phyloP scores from a whole-genome alignment of 2,888 invertebrate genomes.

The Hyposoter didymator region DNA sequence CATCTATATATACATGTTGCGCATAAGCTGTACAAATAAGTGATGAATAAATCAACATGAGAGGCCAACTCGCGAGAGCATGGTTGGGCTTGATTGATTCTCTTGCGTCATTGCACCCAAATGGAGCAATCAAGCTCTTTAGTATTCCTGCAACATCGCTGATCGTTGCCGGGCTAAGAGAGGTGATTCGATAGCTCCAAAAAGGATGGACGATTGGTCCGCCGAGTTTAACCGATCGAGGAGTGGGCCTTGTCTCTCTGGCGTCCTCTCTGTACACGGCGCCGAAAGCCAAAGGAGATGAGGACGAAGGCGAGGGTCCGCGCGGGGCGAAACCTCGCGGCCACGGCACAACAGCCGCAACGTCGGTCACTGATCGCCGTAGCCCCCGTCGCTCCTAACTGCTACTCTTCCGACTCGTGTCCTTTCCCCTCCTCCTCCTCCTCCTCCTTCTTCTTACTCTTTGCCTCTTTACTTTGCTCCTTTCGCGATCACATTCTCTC shows the following conservation, averaged over 20 bases:
- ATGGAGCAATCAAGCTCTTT: slow-evolving; percentile 68
- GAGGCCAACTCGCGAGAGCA: slow-evolving; percentile 51
- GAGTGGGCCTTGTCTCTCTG: slow-evolving; percentile 45
- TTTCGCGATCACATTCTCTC: slow-evolving; percentile 64
- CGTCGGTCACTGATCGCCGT: slow-evolving; percentile 78
- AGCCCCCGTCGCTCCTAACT: slow-evolving; percentile 69
- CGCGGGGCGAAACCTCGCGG: slow-evolving; percentile 60
- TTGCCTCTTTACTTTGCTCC: slow-evolving; percentile 51
- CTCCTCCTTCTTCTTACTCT: slow-evolving; percentile 50
- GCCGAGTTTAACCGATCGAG: slow-evolving; percentile 28
- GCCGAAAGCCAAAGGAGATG: slow-evolving; percentile 74
- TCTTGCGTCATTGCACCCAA: slow-evolving; percentile 67
- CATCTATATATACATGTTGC: slow-evolving; percentile 40
- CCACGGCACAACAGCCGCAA: slow-evolving; percentile 74
- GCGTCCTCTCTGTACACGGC: slow-evolving; percentile 70
- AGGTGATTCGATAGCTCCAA: slow-evolving; percentile 66
- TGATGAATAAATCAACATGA: slow-evolving; percentile 66
- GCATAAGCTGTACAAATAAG: slow-evolving; percentile 67
- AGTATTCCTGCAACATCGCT: slow-evolving; percentile 65
- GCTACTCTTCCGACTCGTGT: slow-evolving; percentile 71
- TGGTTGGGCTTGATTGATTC: slow-evolving; percentile 62
- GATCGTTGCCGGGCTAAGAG: slow-evolving; percentile 69
- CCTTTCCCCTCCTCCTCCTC: slow-evolving; percentile 52
- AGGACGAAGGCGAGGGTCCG: slow-evolving; percentile 22
- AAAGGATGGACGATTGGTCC: slow-evolving; percentile 58